Conservation (phyloP, 2,888 invertebrate species). For the Agapostemon virescens region DNA sequence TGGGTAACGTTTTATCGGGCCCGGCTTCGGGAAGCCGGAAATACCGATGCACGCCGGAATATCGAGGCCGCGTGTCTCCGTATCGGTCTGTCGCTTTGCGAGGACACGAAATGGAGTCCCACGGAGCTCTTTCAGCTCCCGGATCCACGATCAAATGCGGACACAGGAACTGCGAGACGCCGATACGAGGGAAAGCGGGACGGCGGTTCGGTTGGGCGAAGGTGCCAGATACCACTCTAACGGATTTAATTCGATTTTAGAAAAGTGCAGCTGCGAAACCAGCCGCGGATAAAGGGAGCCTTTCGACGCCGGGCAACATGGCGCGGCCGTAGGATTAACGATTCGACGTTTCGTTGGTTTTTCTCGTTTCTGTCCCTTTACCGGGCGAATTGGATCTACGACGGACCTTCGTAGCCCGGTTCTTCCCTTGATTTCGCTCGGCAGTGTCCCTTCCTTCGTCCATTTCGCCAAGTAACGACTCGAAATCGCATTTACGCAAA, state of each 20-base stretch:
- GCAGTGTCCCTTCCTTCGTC: constrained; percentile 18
- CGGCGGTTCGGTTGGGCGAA: neutral
- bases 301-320: constrained; percentile 20
- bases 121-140: constrained; percentile 29
- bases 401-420: constrained; percentile 18
- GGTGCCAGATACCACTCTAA: neutral
- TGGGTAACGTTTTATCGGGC: constrained; percentile 41
- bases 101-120: constrained; percentile 46
- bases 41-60: constrained; percentile 39
- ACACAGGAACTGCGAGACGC: neutral
- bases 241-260: constrained; percentile 66
- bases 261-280: constrained; percentile 23
- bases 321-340: constrained; percentile 57
- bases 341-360: constrained; percentile 53
- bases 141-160: neutral
- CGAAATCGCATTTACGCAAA: constrained; percentile 60
- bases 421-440: constrained; percentile 22
- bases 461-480: constrained; percentile 29
- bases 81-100: constrained; percentile 39
- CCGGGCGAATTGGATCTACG: constrained; percentile 37
- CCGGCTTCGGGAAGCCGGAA: constrained; percentile 41
- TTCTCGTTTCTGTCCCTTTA: constrained; percentile 24
- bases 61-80: constrained; percentile 43
- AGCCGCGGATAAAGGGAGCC: constrained; percentile 17
- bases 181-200: neutral